Conservation (phyloP, 2,797 vertebrate species). For the Vespertilio murinus region DNA sequence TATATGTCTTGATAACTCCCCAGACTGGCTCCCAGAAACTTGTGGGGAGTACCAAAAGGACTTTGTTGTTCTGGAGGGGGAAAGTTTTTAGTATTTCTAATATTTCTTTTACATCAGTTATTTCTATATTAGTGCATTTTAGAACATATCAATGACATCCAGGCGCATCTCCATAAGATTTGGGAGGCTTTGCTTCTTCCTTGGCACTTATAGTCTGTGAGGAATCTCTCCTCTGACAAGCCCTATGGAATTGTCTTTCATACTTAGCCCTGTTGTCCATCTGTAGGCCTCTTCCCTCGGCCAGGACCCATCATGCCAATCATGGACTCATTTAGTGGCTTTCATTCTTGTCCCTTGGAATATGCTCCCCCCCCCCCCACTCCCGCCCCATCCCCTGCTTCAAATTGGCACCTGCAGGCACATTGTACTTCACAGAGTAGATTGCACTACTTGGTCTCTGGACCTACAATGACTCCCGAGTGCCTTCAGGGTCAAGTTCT, state of each 20-base stretch:
- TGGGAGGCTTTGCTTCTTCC: background rate
- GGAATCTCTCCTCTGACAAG: background rate
- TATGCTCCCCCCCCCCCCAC: background rate
- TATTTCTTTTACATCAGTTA: background rate
- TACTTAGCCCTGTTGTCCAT: background rate
- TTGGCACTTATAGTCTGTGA: conserved; percentile 17
- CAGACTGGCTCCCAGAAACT: background rate
- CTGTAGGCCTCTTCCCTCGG: background rate
- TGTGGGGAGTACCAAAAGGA: background rate
- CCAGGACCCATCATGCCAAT: background rate
- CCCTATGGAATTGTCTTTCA: background rate
- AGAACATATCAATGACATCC: background rate
- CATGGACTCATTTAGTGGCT: background rate
- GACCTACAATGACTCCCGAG: background rate
- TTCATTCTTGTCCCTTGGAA: background rate
- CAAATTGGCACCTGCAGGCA: background rate
- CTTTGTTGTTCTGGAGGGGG: background rate
- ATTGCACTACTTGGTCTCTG: background rate
- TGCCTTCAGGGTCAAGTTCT: background rate
- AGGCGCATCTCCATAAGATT: background rate
- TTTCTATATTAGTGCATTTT: conserved; percentile 31
- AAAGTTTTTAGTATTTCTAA: background rate
- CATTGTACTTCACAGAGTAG: background rate
- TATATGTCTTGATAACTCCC: background rate
- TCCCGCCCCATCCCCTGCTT: background rate